Conservation (phyloP, 2,113 vertebrate genomes). For the Salvelinus alpinus region DNA sequence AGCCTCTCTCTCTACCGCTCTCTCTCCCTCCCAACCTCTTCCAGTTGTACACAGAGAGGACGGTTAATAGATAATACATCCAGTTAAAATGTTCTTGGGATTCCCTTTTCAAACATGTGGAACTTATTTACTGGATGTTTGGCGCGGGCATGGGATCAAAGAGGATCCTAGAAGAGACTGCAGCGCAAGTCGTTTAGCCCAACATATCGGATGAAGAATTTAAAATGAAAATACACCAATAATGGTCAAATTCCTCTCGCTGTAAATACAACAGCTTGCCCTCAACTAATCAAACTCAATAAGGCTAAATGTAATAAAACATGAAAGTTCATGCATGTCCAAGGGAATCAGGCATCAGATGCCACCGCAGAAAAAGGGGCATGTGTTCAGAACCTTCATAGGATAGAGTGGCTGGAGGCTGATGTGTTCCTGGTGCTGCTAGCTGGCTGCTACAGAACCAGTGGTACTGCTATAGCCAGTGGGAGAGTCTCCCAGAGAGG, state of each 20-base stretch:
- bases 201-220: constrained; percentile 52
- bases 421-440: constrained; percentile 37
- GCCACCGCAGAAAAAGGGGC: constrained; percentile 29
- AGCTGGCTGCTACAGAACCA: not conserved
- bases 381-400: constrained; percentile 27
- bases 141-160: constrained; percentile 43
- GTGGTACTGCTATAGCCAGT: not conserved
- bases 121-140: constrained; percentile 56
- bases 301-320: constrained; percentile 47
- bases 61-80: constrained; percentile 56
- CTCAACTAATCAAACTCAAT: constrained; percentile 58
- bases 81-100: constrained; percentile 59
- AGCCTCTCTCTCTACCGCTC: constrained; percentile 23
- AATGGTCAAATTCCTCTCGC: constrained; percentile 30
- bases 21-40: constrained; percentile 36
- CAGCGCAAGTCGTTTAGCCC: constrained; percentile 46
- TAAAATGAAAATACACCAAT: constrained; percentile 50
- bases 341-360: constrained; percentile 46
- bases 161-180: constrained; percentile 32
- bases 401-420: constrained; percentile 34
- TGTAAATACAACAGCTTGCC: constrained; percentile 38
- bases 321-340: constrained; percentile 52
- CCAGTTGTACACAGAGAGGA: constrained; percentile 33
- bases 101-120: constrained; percentile 61
- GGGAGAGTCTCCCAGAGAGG: constrained; percentile 36